Evolutionary conservation across 2,797 vertebrate species (phyloP).

Genomic region (Sparus aurata): DNA sequence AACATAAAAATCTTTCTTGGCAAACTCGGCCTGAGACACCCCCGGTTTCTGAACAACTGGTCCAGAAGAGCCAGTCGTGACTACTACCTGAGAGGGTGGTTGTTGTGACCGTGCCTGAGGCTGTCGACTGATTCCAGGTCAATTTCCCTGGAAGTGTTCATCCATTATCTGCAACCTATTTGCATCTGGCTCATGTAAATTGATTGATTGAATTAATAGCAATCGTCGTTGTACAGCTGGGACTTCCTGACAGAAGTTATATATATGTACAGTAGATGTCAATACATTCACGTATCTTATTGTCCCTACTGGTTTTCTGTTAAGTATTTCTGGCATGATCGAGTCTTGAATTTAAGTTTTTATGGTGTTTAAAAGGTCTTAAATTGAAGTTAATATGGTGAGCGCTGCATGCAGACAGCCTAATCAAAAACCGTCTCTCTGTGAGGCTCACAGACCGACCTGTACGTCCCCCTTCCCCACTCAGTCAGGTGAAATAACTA

Average conservation of each 20-base stretch:
- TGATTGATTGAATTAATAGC: neutral
- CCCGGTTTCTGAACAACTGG: no score
- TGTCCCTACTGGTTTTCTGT: no score
- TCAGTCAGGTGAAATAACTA: conserved; percentile 26
- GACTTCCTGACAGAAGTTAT: neutral
- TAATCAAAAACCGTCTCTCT: neutral
- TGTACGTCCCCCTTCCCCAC: neutral
- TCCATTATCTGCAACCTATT: neutral
- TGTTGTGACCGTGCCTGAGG: neutral
- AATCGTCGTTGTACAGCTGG: neutral
- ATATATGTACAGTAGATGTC: neutral
- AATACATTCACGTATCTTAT: no score
- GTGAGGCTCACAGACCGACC: neutral
- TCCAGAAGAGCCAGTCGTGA: no score
- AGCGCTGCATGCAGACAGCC: neutral
- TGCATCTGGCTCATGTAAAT: neutral
- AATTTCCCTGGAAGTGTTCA: neutral
- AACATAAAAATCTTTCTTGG: no score
- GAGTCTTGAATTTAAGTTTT: neutral
- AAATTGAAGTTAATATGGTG: neutral
- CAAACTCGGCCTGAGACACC: no score
- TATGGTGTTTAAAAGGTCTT: neutral
- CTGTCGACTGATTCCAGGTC: no score
- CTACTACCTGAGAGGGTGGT: neutral
- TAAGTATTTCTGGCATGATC: no score